Evolutionary conservation across 2,888 invertebrate genomes (phyloP), one percentile per base, ranked within the genome.

Genomic region (Drosophila sordidapex): DNA sequence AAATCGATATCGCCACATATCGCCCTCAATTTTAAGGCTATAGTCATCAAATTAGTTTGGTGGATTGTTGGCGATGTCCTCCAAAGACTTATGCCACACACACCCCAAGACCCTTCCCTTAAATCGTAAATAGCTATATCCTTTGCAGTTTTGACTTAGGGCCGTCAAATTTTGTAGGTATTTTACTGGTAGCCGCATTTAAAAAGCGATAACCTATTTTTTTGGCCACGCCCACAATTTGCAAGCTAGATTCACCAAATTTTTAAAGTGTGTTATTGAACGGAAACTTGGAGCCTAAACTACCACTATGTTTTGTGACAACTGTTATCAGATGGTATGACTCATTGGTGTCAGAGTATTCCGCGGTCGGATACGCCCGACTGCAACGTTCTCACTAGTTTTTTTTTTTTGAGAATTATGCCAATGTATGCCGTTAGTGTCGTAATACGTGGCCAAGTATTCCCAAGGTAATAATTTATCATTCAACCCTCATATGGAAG

Each of bases 391-490:
- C 4, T 15, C 25, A 8, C 2, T 46, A 8, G 4, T 4, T 46
- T 46, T 15, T 25, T 46, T 15, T 15, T 25, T 8, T 36, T 35
- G 15, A 15, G 21, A 25, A 15, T 8, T 15, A 25, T 25, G 46
- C 15, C 46, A 46, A 21, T 25, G 46, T 15, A 7, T 15, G 40
- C n/a, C 43, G 11, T 15, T 10, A 35, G 35, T 18, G 18, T 13
- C n/a, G 13, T 31, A 57, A 27, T 36, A 35, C 25, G 29, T 46
- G 35, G 18, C 27, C 27, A 46, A 52, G n/a, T 49, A 43, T 31
- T 69, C 21, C 35, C 38, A 27, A 18, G 25, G n/a, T 43, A 18
- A 59, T 63, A 68, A 78, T 78, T 73, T 78, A 63, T 67, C 60
- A 73, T 63, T 72, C 33, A 56, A 38, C 33, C 48, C 53, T 40